Percentiles rank a stretch among this genome's conserved stretches.
These are phyloP conservation scores for Artibeus lituratus DNA, from an alignment of 2,797 vertebrate species.

Conservation along the genomic window DNA sequence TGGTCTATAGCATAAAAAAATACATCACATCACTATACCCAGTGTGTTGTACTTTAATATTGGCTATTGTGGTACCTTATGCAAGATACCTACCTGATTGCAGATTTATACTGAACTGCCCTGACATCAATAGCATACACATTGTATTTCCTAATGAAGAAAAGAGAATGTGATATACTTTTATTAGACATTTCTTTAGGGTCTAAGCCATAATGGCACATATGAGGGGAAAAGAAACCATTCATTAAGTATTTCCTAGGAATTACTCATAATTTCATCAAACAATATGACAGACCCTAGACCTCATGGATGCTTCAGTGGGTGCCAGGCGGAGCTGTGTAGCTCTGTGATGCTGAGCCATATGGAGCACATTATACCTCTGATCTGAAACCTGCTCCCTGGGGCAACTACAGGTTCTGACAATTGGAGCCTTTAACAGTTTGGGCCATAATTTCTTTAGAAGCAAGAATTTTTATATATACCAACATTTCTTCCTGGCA, in stretches of 20 bases:
- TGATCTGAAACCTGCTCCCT: constrained; percentile 22
- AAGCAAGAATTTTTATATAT: not conserved
- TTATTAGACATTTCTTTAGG: constrained; percentile 60
- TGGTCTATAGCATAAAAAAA: constrained; percentile 79
- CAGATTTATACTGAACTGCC: constrained; percentile 50
- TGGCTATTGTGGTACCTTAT: constrained; percentile 63
- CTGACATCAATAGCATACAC: constrained; percentile 16
- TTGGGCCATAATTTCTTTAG: not conserved
- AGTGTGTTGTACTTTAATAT: constrained; percentile 59
- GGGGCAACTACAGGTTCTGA: not conserved
- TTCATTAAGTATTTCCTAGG: constrained; percentile 54
- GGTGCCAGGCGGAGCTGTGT: not conserved
- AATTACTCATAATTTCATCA: constrained; percentile 60
- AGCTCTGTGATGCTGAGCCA: not conserved
- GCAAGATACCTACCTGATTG: constrained; percentile 39
- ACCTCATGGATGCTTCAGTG: not conserved
- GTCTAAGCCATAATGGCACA: constrained; percentile 35
- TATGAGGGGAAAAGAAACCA: constrained; percentile 18
- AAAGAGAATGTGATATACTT: constrained; percentile 59
- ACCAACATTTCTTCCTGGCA: not conserved
- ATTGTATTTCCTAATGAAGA: constrained; percentile 64
- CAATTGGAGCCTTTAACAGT: not conserved
- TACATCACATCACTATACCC: constrained; percentile 61
- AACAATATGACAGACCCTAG: constrained; percentile 43
- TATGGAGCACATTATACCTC: not conserved